phyloP scores from a whole-genome alignment of 2,113 vertebrate species.

The Psammodynastes pulverulentus region DNA sequence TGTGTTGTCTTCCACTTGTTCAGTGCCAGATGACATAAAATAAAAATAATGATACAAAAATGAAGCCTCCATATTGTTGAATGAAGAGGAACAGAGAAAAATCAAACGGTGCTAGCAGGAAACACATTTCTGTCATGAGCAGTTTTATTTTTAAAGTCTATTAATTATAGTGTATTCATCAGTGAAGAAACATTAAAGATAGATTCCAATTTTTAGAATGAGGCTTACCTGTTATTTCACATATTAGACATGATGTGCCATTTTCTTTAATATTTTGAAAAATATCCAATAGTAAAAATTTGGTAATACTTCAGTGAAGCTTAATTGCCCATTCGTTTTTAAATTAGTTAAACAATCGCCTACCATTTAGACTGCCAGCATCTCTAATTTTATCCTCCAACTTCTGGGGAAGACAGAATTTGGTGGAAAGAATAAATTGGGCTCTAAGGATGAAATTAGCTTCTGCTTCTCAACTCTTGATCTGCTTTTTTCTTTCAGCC shows the following conservation, averaged over 20 bases:
- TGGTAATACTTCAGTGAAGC: neutral
- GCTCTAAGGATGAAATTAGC: neutral
- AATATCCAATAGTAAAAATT: neutral
- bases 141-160: neutral
- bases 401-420: neutral
- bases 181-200: neutral
- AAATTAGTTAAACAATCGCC: neutral
- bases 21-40: neutral
- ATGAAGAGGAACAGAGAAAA: neutral
- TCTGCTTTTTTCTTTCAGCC: conserved; percentile 62
- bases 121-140: neutral
- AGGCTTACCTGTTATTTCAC: neutral
- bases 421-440: neutral
- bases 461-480: neutral
- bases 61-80: neutral
- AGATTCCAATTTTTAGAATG: neutral
- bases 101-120: neutral
- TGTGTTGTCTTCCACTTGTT: neutral
- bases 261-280: neutral
- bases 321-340: neutral
- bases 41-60: neutral
- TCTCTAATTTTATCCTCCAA: neutral
- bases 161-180: neutral
- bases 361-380: neutral
- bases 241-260: neutral